Conservation (phyloP, 92 coral and sea anemone species). For the Isaurus tuberculatus region DNA sequence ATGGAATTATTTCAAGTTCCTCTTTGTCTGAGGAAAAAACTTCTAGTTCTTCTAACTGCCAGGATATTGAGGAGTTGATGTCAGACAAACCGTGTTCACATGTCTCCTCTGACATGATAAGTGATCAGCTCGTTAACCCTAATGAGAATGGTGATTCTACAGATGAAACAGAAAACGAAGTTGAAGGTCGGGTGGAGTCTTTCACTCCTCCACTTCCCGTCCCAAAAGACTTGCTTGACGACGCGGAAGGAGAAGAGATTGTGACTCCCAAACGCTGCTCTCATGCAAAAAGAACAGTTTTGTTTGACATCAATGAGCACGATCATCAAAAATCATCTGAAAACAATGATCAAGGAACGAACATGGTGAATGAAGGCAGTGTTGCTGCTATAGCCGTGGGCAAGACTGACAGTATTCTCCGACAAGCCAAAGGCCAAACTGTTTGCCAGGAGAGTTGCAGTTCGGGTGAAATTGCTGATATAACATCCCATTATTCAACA, state of each 20-base stretch:
- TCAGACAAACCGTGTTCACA: slow-evolving; percentile 5
- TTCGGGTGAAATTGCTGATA: not conserved
- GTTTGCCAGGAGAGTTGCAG: not conserved
- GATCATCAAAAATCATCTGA: not conserved
- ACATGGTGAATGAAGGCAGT: not conserved
- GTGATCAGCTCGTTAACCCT: not conserved
- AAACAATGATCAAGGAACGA: not conserved
- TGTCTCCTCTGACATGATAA: not conserved
- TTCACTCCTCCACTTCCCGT: slow-evolving; percentile 34
- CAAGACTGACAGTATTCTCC: not conserved
- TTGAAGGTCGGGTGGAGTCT: not conserved
- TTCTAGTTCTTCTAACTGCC: not conserved
- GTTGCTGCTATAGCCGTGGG: not conserved
- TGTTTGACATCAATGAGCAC: slow-evolving; percentile 23
- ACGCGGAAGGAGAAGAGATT: not conserved
- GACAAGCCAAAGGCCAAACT: not conserved
- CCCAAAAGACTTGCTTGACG: slow-evolving; percentile 9
- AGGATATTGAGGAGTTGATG: not conserved
- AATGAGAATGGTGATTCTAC: not conserved
- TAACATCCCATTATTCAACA: not conserved
- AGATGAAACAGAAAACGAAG: not conserved
- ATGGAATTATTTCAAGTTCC: slow-evolving; percentile 31
- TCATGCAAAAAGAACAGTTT: slow-evolving; percentile 35
- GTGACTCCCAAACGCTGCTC: slow-evolving; percentile 35
- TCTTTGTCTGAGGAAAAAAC: slow-evolving; percentile 13